Conservation (phyloP, 2,888 invertebrate genomes). For the Hermaeophaga mercurialis region DNA sequence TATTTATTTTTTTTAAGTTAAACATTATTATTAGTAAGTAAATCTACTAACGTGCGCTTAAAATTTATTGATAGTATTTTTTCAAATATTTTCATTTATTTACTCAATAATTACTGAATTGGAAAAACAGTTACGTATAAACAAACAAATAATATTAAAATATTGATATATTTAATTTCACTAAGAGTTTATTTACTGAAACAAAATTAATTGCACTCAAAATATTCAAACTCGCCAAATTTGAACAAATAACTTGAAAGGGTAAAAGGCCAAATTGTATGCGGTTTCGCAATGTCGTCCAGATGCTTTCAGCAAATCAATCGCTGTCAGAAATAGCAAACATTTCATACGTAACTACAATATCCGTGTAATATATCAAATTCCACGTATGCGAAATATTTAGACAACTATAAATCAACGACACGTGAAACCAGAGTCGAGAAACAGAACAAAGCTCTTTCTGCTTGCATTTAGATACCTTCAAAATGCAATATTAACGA, state of each 20-base stretch:
- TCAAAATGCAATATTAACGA: slow-evolving; percentile 14
- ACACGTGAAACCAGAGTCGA: slow-evolving; percentile 12
- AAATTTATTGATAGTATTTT: too few relatives aligned
- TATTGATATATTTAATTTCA: too few relatives aligned
- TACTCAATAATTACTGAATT: too few relatives aligned
- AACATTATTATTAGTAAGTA: too few relatives aligned
- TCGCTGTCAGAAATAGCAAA: slow-evolving; percentile 16
- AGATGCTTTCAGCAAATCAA: slow-evolving; percentile 11
- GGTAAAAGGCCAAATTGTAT: neutral
- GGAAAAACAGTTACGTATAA: too few relatives aligned
- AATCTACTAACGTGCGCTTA: too few relatives aligned
- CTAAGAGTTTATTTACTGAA: too few relatives aligned
- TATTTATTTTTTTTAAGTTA: too few relatives aligned
- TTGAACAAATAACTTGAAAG: slow-evolving; percentile 1
- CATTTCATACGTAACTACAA: slow-evolving; percentile 17
- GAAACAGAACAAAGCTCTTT: slow-evolving; percentile 14
- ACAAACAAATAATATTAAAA: too few relatives aligned
- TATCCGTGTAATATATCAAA: slow-evolving; percentile 14
- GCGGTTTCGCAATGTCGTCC: slow-evolving; percentile 11
- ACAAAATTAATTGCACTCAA: too few relatives aligned
- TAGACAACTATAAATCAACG: slow-evolving; percentile 17
- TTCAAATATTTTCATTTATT: too few relatives aligned
- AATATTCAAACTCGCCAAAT: neutral
- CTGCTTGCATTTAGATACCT: slow-evolving; percentile 11
- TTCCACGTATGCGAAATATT: slow-evolving; percentile 14